Evolutionary conservation across 2,797 vertebrate genomes (phyloP).

Genomic region (Petrocephalus sullivani): DNA sequence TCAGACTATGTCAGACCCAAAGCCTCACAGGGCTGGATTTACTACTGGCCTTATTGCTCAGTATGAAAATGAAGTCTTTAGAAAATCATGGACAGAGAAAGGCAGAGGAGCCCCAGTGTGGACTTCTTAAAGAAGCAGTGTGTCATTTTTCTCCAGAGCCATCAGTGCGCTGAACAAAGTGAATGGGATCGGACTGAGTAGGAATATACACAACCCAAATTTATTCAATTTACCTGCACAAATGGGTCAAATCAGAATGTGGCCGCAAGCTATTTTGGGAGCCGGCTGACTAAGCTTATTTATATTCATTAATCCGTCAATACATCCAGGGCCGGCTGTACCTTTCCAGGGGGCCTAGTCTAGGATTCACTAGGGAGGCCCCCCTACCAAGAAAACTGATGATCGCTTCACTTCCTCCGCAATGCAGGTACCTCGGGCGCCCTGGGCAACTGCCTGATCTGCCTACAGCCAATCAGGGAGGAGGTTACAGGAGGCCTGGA

Average conservation of each 20-base stretch:
- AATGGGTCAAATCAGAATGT: not conserved
- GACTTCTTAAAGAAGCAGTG: not conserved
- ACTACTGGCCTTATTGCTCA: not conserved
- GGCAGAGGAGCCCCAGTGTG: not conserved
- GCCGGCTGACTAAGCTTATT: not conserved
- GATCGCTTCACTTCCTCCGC: not conserved
- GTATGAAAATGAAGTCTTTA: not conserved
- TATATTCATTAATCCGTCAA: not conserved
- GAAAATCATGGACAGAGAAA: not conserved
- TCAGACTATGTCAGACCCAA: not conserved
- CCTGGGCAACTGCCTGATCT: not conserved
- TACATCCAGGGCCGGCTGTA: not conserved
- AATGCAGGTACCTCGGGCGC: not conserved
- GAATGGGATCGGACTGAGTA: not conserved
- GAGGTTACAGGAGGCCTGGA: not conserved
- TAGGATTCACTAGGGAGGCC: not conserved
- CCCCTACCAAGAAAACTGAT: not conserved
- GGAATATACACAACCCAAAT: slow-evolving; percentile 4
- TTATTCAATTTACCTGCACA: not conserved
- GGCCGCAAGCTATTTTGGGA: not conserved
- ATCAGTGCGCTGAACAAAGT: not conserved
- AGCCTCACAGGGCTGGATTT: not conserved
- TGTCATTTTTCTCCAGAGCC: not conserved
- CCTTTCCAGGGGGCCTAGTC: not conserved
- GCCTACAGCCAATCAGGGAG: not conserved